Conservation (phyloP, 2,797 vertebrate genomes). For the Rallus crepitans region DNA sequence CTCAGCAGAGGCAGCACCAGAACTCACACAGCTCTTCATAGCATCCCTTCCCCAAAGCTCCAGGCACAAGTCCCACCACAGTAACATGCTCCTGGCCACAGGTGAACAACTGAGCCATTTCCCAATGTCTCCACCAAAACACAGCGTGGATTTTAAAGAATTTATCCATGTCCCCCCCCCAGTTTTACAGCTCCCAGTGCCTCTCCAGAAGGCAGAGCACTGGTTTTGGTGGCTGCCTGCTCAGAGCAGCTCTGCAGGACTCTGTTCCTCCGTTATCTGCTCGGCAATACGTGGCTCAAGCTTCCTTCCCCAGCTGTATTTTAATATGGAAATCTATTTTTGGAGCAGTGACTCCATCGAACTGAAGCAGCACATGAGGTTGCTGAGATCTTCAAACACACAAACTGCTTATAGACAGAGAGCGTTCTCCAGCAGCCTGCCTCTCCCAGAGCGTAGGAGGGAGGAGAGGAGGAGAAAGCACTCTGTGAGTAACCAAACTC, state of each 20-base stretch:
- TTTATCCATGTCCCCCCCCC: neutral
- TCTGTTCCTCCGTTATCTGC: neutral
- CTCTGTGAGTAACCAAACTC: rapidly evolving
- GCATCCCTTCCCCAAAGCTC: neutral
- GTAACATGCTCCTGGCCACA: rapidly evolving
- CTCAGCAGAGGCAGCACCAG: neutral
- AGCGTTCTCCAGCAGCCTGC: rapidly evolving
- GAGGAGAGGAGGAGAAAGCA: neutral
- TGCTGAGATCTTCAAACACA: neutral
- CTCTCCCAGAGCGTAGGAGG: rapidly evolving
- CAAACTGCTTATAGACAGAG: rapidly evolving
- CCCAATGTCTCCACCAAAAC: neutral
- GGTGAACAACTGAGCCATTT: rapidly evolving
- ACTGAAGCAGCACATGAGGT: neutral
- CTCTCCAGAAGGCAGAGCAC: neutral
- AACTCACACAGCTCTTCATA: rapidly evolving
- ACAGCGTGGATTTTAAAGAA: rapidly evolving
- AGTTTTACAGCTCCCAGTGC: neutral
- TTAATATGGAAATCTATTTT: neutral
- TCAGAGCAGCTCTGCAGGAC: neutral
- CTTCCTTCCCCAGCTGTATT: neutral
- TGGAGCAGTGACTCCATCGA: neutral
- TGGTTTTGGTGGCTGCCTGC: rapidly evolving
- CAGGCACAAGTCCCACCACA: rapidly evolving
- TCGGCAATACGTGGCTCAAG: neutral